Conservation (phyloP, 2,797 vertebrate genomes). For the Pseudomugil tenellus region DNA sequence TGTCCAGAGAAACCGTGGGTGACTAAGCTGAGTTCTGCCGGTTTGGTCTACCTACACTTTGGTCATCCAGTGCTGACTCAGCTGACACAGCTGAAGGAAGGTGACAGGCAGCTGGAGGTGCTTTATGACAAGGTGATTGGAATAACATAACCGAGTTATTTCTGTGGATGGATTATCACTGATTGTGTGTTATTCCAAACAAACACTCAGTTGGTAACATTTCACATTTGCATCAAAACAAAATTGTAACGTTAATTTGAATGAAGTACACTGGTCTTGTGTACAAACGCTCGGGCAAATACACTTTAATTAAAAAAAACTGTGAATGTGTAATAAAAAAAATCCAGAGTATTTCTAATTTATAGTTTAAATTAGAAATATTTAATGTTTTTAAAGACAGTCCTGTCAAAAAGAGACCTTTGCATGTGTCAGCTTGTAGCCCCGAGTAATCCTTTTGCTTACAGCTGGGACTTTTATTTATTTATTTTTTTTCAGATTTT, state of each 20-base stretch:
- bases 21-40: conserved; percentile 95
- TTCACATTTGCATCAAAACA: neutral
- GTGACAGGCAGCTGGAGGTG: conserved; percentile 79
- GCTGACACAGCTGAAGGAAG: conserved; percentile 82
- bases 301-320: neutral
- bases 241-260: too few species aligned
- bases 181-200: conserved; percentile 28
- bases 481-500: conserved; percentile 48
- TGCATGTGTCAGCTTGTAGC: conserved; percentile 39
- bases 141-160: neutral
- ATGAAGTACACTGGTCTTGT: neutral
- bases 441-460: conserved; percentile 44
- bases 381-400: conserved; percentile 22
- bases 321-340: neutral
- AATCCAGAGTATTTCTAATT: neutral
- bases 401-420: conserved; percentile 23
- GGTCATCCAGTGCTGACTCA: conserved; percentile 85
- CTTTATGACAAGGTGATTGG: conserved; percentile 89
- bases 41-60: conserved; percentile 92
- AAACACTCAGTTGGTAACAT: conserved; percentile 15
- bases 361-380: conserved; percentile 8
- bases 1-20: conserved; percentile 89
- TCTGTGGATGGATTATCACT: conserved; percentile 7
- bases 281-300: neutral
- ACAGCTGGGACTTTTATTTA: conserved; percentile 24